Evolutionary conservation across 2,888 invertebrate genomes (phyloP).

Genomic region (Plebejus melissa): DNA sequence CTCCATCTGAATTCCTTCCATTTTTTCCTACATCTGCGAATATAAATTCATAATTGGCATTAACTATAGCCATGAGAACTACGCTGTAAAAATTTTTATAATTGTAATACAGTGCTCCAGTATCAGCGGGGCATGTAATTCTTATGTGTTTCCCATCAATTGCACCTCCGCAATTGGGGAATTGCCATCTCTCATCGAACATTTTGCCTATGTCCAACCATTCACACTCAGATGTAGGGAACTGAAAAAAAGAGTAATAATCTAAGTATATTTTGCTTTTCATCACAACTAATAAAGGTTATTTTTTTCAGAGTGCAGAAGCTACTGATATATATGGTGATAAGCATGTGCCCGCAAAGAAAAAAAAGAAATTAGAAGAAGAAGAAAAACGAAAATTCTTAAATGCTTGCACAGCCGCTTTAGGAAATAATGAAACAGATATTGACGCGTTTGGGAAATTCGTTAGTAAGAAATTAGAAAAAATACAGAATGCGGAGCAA

Average conservation of each 20-base stretch:
- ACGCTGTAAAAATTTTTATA: constrained; percentile 29
- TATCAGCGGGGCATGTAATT: constrained; percentile 29
- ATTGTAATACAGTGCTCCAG: constrained; percentile 32
- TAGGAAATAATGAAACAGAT: constrained; percentile 1
- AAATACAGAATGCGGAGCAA: constrained; percentile 14
- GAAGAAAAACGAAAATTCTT: background rate
- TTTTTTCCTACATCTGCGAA: constrained; percentile 29
- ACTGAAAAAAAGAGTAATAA: constrained; percentile 7
- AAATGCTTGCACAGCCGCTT: background rate
- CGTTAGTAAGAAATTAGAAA: constrained; percentile 19
- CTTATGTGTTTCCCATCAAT: constrained; percentile 34
- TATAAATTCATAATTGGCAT: constrained; percentile 31
- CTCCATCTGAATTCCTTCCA: constrained; percentile 29
- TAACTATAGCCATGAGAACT: constrained; percentile 31
- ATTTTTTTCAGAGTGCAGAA: background rate
- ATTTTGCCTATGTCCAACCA: constrained; percentile 27
- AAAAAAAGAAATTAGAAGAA: background rate
- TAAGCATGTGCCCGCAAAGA: background rate
- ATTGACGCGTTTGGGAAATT: constrained; percentile 1
- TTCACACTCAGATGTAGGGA: constrained; percentile 26
- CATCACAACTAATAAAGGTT: constrained; percentile 1
- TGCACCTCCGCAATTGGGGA: constrained; percentile 33
- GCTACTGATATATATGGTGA: background rate
- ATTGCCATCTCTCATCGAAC: constrained; percentile 31
- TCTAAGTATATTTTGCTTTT: background rate